A percentile compares a stretch with the other conserved stretches of the same genome.
Conservation (phyloP, 2,888 invertebrate genomes). For the Orthonevra nobilis region DNA sequence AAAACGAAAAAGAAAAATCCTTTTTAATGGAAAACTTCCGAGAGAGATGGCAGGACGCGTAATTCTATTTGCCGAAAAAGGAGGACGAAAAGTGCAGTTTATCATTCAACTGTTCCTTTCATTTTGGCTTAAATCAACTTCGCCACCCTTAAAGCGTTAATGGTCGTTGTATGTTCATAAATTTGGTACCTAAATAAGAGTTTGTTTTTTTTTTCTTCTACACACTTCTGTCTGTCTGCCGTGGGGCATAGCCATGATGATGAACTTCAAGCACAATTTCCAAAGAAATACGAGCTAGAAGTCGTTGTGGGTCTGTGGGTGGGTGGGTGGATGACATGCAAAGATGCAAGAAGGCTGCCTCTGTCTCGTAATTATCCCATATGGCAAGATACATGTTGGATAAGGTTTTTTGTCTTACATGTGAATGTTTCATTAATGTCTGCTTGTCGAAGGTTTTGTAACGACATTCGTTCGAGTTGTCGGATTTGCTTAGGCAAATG, state of each 20-base stretch:
- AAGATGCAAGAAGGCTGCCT: background rate
- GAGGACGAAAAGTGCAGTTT: conserved; percentile 53
- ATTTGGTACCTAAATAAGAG: conserved; percentile 28
- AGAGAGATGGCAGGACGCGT: too few relatives aligned
- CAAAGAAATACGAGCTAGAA: background rate
- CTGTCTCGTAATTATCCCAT: conserved; percentile 37
- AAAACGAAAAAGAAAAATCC: too few relatives aligned
- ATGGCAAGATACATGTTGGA: background rate
- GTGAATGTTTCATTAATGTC: conserved; percentile 18
- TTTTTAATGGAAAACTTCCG: too few relatives aligned
- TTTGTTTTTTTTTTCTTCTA: conserved; percentile 4
- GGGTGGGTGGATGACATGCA: background rate
- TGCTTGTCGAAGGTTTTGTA: conserved; percentile 3
- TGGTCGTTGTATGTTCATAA: background rate
- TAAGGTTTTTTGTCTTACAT: background rate
- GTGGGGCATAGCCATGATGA: background rate
- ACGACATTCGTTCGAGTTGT: conserved; percentile 23
- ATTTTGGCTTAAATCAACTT: background rate
- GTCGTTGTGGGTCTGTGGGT: background rate
- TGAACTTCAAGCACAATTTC: background rate
- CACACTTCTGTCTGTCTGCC: background rate
- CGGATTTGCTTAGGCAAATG: conserved; percentile 35
- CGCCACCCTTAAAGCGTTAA: background rate
- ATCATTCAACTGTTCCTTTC: conserved; percentile 29
- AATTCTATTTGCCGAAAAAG: too few relatives aligned